A percentile compares a stretch with the other conserved stretches of the same genome.
phyloP scores from a whole-genome alignment of 1,140 invertebrate species.

The Littorina saxatilis region DNA sequence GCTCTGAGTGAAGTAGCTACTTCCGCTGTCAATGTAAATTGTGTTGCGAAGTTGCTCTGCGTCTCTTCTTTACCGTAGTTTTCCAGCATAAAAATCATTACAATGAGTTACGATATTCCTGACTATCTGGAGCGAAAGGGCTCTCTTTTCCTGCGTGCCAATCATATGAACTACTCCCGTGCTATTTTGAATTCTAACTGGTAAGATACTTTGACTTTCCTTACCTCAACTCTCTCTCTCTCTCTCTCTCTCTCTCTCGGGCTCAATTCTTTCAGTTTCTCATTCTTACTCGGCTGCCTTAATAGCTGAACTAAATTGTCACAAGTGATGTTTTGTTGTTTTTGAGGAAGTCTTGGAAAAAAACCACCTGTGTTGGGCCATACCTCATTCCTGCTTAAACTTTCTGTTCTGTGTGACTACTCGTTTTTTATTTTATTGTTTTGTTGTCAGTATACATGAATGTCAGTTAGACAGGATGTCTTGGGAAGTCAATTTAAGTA shows the following conservation, averaged over 20 bases:
- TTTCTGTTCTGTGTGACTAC: too few species aligned
- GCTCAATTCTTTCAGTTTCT: not conserved
- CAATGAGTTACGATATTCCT: slow-evolving; percentile 4
- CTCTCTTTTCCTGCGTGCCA: slow-evolving; percentile 67
- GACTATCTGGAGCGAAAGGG: slow-evolving; percentile 67
- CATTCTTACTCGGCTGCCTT: too few species aligned
- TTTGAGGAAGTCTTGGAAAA: too few species aligned
- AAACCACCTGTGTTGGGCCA: too few species aligned
- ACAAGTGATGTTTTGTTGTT: too few species aligned
- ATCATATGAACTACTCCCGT: slow-evolving; percentile 74
- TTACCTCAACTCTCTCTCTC: not conserved
- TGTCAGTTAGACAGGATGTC: too few species aligned
- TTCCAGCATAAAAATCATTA: not conserved
- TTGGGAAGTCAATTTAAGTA: too few species aligned
- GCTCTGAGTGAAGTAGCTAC: slow-evolving; percentile 13
- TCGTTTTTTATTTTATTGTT: too few species aligned
- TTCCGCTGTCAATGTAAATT: slow-evolving; percentile 73
- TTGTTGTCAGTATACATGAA: too few species aligned
- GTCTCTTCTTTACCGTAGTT: not conserved
- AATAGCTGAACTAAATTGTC: too few species aligned
- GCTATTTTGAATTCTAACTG: slow-evolving; percentile 72
- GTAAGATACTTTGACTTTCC: slow-evolving; percentile 50
- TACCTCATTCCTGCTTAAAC: too few species aligned
- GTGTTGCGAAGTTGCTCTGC: not conserved
- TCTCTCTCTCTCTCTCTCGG: not conserved